Evolutionary conservation across 2,888 invertebrate species (phyloP).

Genomic region (Mesoligia furuncula): DNA sequence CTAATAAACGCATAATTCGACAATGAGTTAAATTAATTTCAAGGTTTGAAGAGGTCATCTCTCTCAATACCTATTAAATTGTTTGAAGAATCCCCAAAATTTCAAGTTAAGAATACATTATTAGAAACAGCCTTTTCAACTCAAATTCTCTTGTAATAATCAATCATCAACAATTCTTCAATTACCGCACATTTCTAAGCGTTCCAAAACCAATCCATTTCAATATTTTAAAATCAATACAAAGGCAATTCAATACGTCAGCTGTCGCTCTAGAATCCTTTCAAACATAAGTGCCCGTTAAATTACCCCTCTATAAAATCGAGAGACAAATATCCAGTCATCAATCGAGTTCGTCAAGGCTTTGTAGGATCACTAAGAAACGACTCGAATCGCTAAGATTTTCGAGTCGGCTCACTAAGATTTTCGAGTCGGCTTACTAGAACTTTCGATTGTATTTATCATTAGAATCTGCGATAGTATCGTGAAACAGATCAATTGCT

Average conservation of each 20-base stretch:
- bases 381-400: conserved; percentile 33
- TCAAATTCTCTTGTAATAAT: neutral
- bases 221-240: conserved; percentile 30
- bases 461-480: conserved; percentile 55
- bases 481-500: conserved; percentile 71
- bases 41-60: too few species aligned
- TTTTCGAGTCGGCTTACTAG: conserved; percentile 20
- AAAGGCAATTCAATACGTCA: conserved; percentile 36
- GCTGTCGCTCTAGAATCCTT: conserved; percentile 22
- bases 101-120: neutral
- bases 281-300: conserved; percentile 38
- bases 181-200: neutral
- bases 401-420: conserved; percentile 28
- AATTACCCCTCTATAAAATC: conserved; percentile 39
- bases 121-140: neutral
- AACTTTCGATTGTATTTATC: conserved; percentile 31
- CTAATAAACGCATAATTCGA: too few species aligned
- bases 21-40: too few species aligned
- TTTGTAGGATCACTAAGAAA: conserved; percentile 34
- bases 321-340: conserved; percentile 42
- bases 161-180: neutral
- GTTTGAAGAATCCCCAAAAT: too few species aligned
- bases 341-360: conserved; percentile 29
- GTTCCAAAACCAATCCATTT: neutral
- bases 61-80: too few species aligned